Percentiles rank a stretch among this genome's conserved stretches.
Conservation (phyloP, 2,113 vertebrate genomes). For the Anser brachyrhynchus region DNA sequence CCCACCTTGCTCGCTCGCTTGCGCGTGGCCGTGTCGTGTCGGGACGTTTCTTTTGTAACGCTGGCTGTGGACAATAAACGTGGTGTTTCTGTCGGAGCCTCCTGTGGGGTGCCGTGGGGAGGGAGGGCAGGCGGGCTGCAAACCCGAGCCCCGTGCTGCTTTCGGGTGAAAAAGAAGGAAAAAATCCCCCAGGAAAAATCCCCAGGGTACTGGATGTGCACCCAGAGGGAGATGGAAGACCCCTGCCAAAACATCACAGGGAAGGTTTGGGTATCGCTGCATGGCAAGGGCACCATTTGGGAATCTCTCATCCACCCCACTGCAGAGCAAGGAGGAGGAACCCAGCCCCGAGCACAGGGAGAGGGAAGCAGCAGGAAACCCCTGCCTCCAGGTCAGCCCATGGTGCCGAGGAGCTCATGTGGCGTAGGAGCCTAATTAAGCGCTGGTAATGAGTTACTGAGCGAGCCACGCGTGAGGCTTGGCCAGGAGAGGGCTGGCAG, state of each 20-base stretch:
- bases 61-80: constrained; percentile 80
- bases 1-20: not conserved
- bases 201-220: not conserved
- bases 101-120: rapidly evolving
- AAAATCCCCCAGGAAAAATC: not conserved
- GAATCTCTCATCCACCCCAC: not conserved
- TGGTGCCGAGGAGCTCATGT: not conserved
- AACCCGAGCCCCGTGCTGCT: no score
- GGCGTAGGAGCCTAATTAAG: not conserved
- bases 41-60: constrained; percentile 78
- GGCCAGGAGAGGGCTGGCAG: not conserved
- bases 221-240: not conserved
- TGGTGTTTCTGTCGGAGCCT: constrained; percentile 71
- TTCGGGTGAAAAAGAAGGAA: not conserved
- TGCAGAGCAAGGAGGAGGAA: not conserved
- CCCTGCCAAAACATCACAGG: not conserved
- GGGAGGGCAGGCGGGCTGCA: no score
- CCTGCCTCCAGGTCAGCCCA: not conserved
- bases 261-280: not conserved
- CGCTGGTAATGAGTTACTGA: not conserved
- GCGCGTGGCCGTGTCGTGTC: not conserved
- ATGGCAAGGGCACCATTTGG: no score
- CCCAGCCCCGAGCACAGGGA: rapidly evolving
- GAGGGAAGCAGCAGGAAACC: not conserved
- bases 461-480: not conserved